A percentile compares a stretch with the other conserved stretches of the same genome.
These are phyloP conservation scores for Drosophila cardini DNA, from an alignment of 1,140 invertebrate species.

Conservation along the genomic window DNA sequence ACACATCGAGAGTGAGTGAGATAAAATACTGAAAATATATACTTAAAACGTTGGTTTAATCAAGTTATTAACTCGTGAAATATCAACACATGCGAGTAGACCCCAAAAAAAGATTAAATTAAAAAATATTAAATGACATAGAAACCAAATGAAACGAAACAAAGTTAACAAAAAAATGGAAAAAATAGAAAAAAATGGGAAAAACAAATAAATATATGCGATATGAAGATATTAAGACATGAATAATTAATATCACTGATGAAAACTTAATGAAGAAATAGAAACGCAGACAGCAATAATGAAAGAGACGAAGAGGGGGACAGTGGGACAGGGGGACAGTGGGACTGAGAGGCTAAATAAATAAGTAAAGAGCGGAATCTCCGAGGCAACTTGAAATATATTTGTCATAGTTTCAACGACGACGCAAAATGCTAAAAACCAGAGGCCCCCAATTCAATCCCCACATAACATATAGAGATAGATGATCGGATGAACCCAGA, in stretches of 20 bases:
- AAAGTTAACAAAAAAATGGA: conserved; percentile 15
- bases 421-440: conserved; percentile 73
- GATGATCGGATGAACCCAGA: conserved; percentile 35
- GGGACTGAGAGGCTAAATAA: conserved; percentile 19
- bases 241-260: conserved; percentile 82
- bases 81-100: conserved; percentile 71
- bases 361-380: conserved; percentile 64
- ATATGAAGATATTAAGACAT: conserved; percentile 81
- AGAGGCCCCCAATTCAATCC: conserved; percentile 46
- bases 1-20: conserved; percentile 47
- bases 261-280: conserved; percentile 84
- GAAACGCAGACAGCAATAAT: conserved; percentile 47
- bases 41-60: conserved; percentile 68
- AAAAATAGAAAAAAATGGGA: conserved; percentile 49
- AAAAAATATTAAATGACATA: conserved; percentile 76
- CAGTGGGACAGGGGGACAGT: neutral
- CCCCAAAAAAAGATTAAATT: conserved; percentile 71
- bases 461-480: conserved; percentile 11
- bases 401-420: conserved; percentile 78
- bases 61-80: conserved; percentile 82
- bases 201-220: conserved; percentile 69
- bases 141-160: conserved; percentile 58
- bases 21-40: conserved; percentile 36
- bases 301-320: conserved; percentile 1
- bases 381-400: conserved; percentile 72